These are phyloP conservation scores for Hyposoter dolosus DNA, from an alignment of 2,888 invertebrate species.

Conservation along the genomic window DNA sequence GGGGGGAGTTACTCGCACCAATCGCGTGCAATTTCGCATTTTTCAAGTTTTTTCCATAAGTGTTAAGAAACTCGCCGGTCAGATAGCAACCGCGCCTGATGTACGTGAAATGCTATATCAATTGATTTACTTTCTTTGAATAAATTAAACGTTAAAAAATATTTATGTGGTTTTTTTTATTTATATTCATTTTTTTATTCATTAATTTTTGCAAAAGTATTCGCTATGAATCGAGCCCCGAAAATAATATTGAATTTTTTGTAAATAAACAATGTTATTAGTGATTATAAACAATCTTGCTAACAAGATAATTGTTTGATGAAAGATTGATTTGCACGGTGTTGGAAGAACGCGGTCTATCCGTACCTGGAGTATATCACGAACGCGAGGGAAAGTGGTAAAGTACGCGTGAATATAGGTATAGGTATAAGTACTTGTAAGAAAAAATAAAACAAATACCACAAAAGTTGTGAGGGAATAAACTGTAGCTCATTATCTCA, in stretches of 20 bases:
- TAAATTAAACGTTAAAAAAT: background rate
- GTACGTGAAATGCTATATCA: background rate
- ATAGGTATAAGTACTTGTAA: slow-evolving; percentile 25
- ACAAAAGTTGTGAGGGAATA: slow-evolving; percentile 66
- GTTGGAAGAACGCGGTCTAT: background rate
- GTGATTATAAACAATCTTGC: background rate
- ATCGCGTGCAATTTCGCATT: background rate
- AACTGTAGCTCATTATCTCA: slow-evolving; percentile 72
- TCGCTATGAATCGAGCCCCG: background rate
- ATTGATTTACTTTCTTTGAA: background rate
- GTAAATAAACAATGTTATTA: background rate
- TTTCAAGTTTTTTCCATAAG: background rate
- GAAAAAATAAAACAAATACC: slow-evolving; percentile 65
- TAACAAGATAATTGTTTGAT: background rate
- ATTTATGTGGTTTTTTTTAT: background rate
- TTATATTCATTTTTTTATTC: background rate
- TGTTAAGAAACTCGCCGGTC: background rate
- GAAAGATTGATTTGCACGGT: background rate
- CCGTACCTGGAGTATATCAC: slow-evolving; percentile 47
- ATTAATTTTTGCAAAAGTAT: background rate
- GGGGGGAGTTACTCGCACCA: background rate
- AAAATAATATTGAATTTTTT: background rate
- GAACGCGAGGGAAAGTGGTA: slow-evolving; percentile 58
- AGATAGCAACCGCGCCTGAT: background rate
- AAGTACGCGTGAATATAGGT: slow-evolving; percentile 22